Evolutionary conservation across 1,140 invertebrate genomes (phyloP), one percentile per base, ranked within the genome.

Genomic region (Drosophila subobscura): DNA sequence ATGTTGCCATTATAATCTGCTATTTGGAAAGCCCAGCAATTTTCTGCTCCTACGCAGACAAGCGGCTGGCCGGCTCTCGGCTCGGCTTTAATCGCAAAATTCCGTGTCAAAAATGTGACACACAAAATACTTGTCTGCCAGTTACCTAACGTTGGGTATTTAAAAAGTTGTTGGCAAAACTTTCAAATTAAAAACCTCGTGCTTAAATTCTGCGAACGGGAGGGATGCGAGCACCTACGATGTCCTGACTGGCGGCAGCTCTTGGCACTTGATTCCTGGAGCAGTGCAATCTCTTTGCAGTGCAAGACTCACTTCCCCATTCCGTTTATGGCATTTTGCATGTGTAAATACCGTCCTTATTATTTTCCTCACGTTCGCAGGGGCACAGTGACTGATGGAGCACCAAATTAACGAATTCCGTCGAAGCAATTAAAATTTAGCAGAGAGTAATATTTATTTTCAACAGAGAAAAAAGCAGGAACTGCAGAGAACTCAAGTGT

Each of bases 151-250:
- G 71, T 72, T 72, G 49, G 79, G 59, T 71, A 79, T 83, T 84
- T 83, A 84, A 84, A 83, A 84, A 79, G 76, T 84, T 85, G 58
- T 72, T 75, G 51, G 64, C 70, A 80, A 84, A 83, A 84, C 80
- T 84, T 84, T 76, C 58, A 84, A 84, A 85, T 79, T 75, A 84
- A 84, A 84, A 72, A 67, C 61, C 47, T 55, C 12, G 65, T 10
- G 72, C 66, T 79, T 76, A 85, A 76, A 84, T 63, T 75, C 61
- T 75, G 75, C 66, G 59, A 71, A 45, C 27, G 23, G 6, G 12
- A 27, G 6, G 12, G 33, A 40, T 12, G 22, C 41, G 29, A 29
- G 25, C 70, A 46, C 20, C 3, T 12, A 41, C 33, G 10, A 37
- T 12, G 33, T 37, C 10, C 33, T 37, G 29, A 8, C 29, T 33